Evolutionary conservation across 2,113 vertebrate species (phyloP).

Genomic region (Apistogramma diplotaenia): DNA sequence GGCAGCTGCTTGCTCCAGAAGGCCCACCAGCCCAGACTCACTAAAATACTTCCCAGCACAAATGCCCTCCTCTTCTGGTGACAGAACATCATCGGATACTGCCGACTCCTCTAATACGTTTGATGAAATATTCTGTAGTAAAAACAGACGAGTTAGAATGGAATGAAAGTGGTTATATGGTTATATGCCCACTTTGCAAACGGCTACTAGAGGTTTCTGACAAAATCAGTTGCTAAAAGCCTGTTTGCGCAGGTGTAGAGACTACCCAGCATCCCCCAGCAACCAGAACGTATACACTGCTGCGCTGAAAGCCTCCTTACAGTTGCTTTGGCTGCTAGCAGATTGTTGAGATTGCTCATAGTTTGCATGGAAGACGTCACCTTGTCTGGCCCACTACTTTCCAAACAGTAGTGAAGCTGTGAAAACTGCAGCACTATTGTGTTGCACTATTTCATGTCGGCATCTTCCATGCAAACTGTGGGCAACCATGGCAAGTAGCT

Average conservation of each 20-base stretch:
- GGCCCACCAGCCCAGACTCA: slow-evolving; percentile 86
- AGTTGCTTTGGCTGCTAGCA: background rate
- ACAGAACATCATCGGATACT: slow-evolving; percentile 89
- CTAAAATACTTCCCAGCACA: slow-evolving; percentile 92
- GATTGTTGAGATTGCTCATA: accelerated
- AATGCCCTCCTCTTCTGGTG: slow-evolving; percentile 91
- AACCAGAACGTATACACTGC: background rate
- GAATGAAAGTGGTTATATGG: background rate
- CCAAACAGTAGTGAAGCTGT: background rate
- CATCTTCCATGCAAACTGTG: too few species aligned
- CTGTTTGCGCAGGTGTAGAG: background rate
- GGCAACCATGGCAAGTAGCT: too few species aligned
- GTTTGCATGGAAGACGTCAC: background rate
- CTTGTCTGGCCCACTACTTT: background rate
- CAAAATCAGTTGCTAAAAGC: background rate
- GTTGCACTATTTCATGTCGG: too few species aligned
- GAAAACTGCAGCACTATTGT: too few species aligned
- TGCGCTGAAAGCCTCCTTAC: background rate
- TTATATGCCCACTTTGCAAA: background rate
- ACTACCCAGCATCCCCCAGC: background rate
- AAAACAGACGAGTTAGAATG: background rate
- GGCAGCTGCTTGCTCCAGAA: slow-evolving; percentile 86
- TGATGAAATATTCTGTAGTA: slow-evolving; percentile 84
- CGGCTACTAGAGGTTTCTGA: background rate
- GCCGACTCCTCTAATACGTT: slow-evolving; percentile 91